Evolutionary conservation across 2,888 invertebrate genomes (phyloP).

Genomic region (Eupithecia inturbata): DNA sequence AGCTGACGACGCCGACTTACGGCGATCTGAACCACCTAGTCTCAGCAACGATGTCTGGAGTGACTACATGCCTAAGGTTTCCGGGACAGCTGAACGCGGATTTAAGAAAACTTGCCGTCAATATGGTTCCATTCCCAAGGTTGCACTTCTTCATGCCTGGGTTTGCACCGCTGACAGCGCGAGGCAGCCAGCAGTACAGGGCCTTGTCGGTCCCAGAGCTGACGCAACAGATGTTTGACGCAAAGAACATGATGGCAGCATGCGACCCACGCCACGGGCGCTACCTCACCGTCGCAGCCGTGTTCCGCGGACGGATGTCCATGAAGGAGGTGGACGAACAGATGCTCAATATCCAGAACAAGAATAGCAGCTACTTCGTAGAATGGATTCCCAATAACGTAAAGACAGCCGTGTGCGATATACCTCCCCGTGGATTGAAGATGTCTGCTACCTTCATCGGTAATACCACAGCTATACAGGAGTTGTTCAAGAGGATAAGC

Average conservation of each 20-base stretch:
- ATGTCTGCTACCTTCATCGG: conserved; percentile 95
- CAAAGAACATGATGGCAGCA: conserved; percentile 98
- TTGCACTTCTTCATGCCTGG: conserved; percentile 84
- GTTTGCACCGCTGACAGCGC: conserved; percentile 88
- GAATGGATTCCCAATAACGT: conserved; percentile 93
- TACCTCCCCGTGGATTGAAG: conserved; percentile 89
- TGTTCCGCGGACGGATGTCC: conserved; percentile 95
- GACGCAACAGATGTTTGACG: conserved; percentile 95
- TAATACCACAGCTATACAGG: conserved; percentile 93
- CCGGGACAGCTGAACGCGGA: conserved; percentile 88
- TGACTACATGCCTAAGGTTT: conserved; percentile 75
- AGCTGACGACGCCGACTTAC: conserved; percentile 90
- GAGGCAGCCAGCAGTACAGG: conserved; percentile 94
- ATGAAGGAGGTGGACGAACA: conserved; percentile 96
- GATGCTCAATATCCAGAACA: conserved; percentile 90
- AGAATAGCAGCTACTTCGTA: conserved; percentile 90
- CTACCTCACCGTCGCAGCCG: conserved; percentile 94
- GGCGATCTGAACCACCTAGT: conserved; percentile 87
- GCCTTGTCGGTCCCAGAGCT: conserved; percentile 94
- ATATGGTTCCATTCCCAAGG: conserved; percentile 89
- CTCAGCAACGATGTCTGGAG: conserved; percentile 75
- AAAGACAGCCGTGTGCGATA: conserved; percentile 92
- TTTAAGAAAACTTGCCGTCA: conserved; percentile 80
- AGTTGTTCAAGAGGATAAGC: conserved; percentile 93
- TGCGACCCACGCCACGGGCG: conserved; percentile 95